phyloP scores from a whole-genome alignment of 2,888 invertebrate genomes.

The Drosophila histrio region DNA sequence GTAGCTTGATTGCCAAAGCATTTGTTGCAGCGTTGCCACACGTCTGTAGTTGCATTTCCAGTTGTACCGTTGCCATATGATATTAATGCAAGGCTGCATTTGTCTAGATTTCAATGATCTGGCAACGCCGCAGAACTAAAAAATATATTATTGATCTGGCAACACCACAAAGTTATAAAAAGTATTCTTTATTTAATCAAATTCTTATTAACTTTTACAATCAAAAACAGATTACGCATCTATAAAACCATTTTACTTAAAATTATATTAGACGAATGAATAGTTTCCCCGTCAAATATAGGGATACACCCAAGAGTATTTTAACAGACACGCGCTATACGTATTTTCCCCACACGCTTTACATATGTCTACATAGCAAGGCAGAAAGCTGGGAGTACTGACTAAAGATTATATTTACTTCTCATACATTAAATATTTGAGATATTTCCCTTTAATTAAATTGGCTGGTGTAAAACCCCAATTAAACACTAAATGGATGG shows the following conservation, averaged over 20 bases:
- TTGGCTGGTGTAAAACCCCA: too few relatives aligned
- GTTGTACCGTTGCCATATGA: conserved; percentile 20
- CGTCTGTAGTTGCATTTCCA: conserved; percentile 6
- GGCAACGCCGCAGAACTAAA: conserved; percentile 6
- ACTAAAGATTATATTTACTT: too few relatives aligned
- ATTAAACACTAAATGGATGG: too few relatives aligned
- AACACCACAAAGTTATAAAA: background rate
- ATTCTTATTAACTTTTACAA: background rate
- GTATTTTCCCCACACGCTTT: background rate
- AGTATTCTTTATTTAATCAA: background rate
- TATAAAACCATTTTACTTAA: background rate
- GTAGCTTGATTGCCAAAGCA: conserved; percentile 18
- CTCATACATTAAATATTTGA: too few relatives aligned
- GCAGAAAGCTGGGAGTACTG: too few relatives aligned
- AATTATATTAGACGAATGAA: background rate
- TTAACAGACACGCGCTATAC: too few relatives aligned
- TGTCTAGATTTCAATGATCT: background rate
- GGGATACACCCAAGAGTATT: too few relatives aligned
- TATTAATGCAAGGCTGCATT: background rate
- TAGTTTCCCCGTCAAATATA: too few relatives aligned
- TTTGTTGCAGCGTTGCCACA: conserved; percentile 20
- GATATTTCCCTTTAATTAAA: too few relatives aligned
- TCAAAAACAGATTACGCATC: background rate
- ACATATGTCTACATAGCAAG: too few relatives aligned
- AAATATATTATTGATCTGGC: conserved; percentile 8